Base-by-base conservation (phyloP, 2,888 invertebrate species). In the Microctonus aethiopoides region DNA sequence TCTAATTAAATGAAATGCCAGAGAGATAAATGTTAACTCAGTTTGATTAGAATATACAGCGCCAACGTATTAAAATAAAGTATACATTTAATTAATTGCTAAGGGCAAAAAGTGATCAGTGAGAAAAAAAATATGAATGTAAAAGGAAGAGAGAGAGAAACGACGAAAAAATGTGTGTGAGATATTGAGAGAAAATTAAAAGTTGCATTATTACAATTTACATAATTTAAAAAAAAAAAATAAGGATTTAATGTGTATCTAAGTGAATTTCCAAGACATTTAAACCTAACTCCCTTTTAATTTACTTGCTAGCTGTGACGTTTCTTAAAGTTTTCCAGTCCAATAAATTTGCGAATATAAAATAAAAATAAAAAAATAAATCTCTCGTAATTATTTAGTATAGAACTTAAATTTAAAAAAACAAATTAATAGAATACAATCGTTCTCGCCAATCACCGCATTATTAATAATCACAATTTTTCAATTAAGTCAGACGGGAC, bases 401-500 rank as follows among this genome's bases (percentile, higher is more conserved):
- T 46, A n/a, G 6, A 20, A 7, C 16, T 46, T 7, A 9, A 46
- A 46, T 46, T 62, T 62, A 56, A 67, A 64, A 29, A 52, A 61
- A 64, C 51, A 59, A 64, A 54, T 60, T 52, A 64, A 41, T 66
- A 63, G 57, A 66, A 34, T 46, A 59, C 57, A 54, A 57, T 71
- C 67, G 68, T 73, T 73, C 71, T 68, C 63, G 69, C 60, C 69
- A 54, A 39, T 39, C 46, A 24, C 26, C 67, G 56, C 52, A 56
- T 41, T 36, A 71, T 63, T 13, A 36, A 57, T 52, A 39, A 39
- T 41, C 29, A 63, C 62, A 59, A 72, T 67, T 72, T 61, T 71
- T 71, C 66, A 70, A 68, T 73, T 83, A 83, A 83, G 80, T 78
- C 78, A 82, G 76, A 77, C 77, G 83, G 83, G 83, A 82, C 83